Percentiles rank a stretch among this genome's conserved stretches.
Evolutionary conservation across 2,113 vertebrate genomes (phyloP).

Genomic region (Muntiacus muntjak): DNA sequence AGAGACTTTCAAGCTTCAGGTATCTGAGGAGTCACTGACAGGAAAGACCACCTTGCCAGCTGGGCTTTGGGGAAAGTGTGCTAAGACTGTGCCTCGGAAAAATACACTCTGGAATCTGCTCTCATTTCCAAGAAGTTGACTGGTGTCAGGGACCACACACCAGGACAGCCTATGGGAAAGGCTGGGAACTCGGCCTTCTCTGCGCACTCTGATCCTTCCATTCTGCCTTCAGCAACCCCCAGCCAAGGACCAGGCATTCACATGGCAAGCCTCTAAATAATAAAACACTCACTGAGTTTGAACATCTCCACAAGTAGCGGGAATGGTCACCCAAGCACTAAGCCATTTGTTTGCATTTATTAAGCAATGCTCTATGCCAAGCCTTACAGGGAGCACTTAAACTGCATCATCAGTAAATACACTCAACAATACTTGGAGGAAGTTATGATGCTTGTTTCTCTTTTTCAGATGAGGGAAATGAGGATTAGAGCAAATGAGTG

Average conservation of each 20-base stretch:
- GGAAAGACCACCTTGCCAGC: not conserved
- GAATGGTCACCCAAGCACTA: not conserved
- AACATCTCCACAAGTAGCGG: not conserved
- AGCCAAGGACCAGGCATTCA: not conserved
- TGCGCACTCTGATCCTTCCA: not conserved
- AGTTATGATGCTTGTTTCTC: not conserved
- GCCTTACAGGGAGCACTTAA: not conserved
- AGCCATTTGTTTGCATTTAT: not conserved
- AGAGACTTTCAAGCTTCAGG: not conserved
- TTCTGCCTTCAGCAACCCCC: not conserved
- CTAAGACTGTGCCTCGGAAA: not conserved
- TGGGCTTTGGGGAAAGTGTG: not conserved
- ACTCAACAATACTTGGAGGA: not conserved
- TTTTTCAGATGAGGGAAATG: not conserved
- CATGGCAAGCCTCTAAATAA: not conserved
- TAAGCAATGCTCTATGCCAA: not conserved
- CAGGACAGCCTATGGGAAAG: not conserved
- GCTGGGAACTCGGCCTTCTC: not conserved
- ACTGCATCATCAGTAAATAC: too few species aligned
- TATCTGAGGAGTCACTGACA: not conserved
- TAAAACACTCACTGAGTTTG: not conserved
- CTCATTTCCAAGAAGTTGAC: not conserved
- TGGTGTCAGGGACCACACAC: not conserved
- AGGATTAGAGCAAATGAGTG: not conserved
- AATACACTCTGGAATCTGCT: not conserved